Evolutionary conservation across 1,140 invertebrate genomes (phyloP), one percentile per base, ranked within the genome.

Genomic region (Zophobas morio): DNA sequence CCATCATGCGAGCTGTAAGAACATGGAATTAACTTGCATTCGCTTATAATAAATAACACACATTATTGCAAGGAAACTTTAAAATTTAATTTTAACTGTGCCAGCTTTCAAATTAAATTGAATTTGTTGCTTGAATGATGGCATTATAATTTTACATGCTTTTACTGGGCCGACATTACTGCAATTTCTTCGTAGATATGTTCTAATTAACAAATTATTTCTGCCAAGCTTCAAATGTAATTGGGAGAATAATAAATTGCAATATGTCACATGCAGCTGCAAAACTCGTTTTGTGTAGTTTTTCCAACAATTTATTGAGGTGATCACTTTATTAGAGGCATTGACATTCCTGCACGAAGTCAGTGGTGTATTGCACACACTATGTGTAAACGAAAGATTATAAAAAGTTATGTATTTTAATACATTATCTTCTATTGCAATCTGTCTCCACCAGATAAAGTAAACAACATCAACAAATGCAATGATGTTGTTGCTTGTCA

Each of bases 221-320:
- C 37, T 42, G 60, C 60, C 60, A 40, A 37, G 3, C 42, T 46
- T 5, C 32, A 42, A 36, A 36, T 39, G 8, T 32, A 66, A 39
- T 47, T 40, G 60, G 39, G 20, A 4, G 49, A 8, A 60, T 60
- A 66, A 66, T 66, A n/a, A 4, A 42, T 66, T 42, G 60, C 60
- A 66, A 66, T 1, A 66, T 40, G 60, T 66, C 60, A 35, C 6
- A 20, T 42, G 60, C 60, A 66, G 60, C 60, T 66, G 60, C 42
- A 39, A 8, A 56, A 56, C 20, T 56, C 54, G 54, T 35, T 37
- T 51, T 51, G 6, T 63, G 37, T 42, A 42, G 60, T 66, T 66
- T 66, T 66, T 66, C 56, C 60, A 66, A 0, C 39, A 39, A 66
- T 66, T 42, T 66, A 66, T 66, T 66, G 60, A 66, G 60, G 60